Percentiles rank a stretch among this genome's conserved stretches.
Evolutionary conservation across 2,888 invertebrate species (phyloP).

Genomic region (Tortrix viridana): DNA sequence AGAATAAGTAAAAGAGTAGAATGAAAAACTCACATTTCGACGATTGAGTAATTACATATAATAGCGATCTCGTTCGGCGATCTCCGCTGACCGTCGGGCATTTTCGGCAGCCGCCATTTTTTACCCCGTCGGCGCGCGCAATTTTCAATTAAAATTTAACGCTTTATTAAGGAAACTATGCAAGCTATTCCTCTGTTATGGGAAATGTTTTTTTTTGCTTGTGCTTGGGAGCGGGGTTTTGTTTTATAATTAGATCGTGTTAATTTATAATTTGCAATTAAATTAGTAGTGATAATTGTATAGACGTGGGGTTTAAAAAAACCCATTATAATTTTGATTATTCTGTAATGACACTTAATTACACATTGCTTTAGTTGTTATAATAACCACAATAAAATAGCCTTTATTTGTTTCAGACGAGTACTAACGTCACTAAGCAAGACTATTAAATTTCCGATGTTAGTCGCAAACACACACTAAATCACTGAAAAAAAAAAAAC

Average conservation of each 20-base stretch:
- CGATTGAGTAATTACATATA: slow-evolving; percentile 72
- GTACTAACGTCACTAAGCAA: neutral
- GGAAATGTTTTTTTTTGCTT: slow-evolving; percentile 42
- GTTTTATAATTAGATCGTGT: slow-evolving; percentile 1
- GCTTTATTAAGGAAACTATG: slow-evolving; percentile 76
- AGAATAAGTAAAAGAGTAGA: slow-evolving; percentile 42
- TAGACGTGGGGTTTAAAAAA: no score
- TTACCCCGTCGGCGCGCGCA: slow-evolving; percentile 56
- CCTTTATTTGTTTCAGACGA: no score
- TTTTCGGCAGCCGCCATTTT: slow-evolving; percentile 61
- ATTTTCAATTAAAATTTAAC: slow-evolving; percentile 78
- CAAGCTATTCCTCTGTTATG: slow-evolving; percentile 46
- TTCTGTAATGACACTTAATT: no score
- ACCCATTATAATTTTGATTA: no score
- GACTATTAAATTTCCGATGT: neutral
- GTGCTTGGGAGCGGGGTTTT: neutral
- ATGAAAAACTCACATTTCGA: slow-evolving; percentile 56
- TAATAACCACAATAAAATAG: no score
- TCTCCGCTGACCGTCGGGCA: slow-evolving; percentile 59
- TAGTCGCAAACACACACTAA: neutral
- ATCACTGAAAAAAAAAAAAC: neutral
- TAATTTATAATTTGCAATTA: slow-evolving; percentile 7
- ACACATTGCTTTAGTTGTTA: no score
- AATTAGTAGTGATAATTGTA: neutral
- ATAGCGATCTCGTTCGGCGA: slow-evolving; percentile 54